Conservation (phyloP, 64 coral and sea anemone genomes). For the Trachythela sp. region DNA sequence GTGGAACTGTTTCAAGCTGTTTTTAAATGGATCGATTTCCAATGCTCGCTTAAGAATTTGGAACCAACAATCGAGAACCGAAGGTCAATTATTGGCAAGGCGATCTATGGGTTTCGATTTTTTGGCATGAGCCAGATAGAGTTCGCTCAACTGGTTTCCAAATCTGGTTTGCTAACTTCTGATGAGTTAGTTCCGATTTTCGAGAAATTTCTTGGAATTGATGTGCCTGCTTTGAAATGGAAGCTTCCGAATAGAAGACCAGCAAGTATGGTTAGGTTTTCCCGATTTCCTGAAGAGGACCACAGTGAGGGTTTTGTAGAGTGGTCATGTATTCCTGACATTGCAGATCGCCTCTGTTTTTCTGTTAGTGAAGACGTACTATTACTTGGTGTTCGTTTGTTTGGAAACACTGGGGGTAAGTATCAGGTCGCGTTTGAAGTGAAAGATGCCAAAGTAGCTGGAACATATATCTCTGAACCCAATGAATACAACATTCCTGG, state of each 20-base stretch:
- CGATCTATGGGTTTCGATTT: not conserved
- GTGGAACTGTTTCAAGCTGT: not conserved
- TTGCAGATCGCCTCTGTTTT: too few species aligned
- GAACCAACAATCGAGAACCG: not conserved
- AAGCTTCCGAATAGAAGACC: not conserved
- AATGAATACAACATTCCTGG: not conserved
- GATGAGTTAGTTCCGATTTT: not conserved
- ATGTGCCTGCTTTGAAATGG: not conserved
- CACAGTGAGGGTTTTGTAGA: too few species aligned
- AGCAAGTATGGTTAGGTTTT: not conserved
- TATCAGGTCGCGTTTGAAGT: too few species aligned
- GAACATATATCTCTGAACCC: not conserved
- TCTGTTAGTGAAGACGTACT: too few species aligned
- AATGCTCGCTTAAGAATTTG: not conserved
- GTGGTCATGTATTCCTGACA: too few species aligned
- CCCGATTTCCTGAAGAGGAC: not conserved
- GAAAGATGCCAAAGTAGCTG: too few species aligned
- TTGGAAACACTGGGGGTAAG: too few species aligned
- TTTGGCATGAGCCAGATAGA: not conserved
- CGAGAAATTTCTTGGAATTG: not conserved
- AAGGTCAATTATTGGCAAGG: not conserved
- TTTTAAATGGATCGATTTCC: not conserved
- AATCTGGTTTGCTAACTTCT: not conserved
- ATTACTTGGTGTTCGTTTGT: too few species aligned
- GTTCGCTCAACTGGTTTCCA: not conserved